A percentile compares a stretch with the other conserved stretches of the same genome.
These are phyloP conservation scores for Rhamphomyia laevipes DNA, from an alignment of 2,888 invertebrate genomes.

Conservation along the genomic window DNA sequence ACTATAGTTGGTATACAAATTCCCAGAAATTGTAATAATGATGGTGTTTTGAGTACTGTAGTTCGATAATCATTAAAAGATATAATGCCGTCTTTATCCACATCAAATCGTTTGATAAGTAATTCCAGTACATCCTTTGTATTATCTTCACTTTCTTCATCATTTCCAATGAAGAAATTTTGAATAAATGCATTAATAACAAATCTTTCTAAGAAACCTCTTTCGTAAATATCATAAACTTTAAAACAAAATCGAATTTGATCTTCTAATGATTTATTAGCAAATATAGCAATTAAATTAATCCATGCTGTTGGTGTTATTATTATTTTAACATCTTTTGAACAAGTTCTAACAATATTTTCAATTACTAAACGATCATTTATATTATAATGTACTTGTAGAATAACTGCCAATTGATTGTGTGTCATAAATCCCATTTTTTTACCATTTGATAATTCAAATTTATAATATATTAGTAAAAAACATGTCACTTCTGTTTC, in stretches of 20 bases:
- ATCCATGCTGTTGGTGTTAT: slow-evolving; percentile 51
- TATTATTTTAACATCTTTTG: slow-evolving; percentile 36
- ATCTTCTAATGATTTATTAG: slow-evolving; percentile 54
- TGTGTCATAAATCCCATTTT: slow-evolving; percentile 35
- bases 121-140: slow-evolving; percentile 54
- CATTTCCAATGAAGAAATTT: slow-evolving; percentile 44
- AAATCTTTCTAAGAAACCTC: slow-evolving; percentile 54
- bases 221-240: slow-evolving; percentile 42
- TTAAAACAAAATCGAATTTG: slow-evolving; percentile 55
- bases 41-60: slow-evolving; percentile 50
- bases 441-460: slow-evolving; percentile 37
- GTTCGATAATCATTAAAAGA: slow-evolving; percentile 53
- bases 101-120: slow-evolving; percentile 60
- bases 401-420: slow-evolving; percentile 48
- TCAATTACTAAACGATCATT: slow-evolving; percentile 57
- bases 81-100: slow-evolving; percentile 61
- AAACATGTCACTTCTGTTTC: slow-evolving; percentile 48
- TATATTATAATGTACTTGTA: slow-evolving; percentile 55
- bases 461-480: slow-evolving; percentile 41
- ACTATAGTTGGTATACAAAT: slow-evolving; percentile 48
- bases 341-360: slow-evolving; percentile 46
- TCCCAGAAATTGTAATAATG: slow-evolving; percentile 60
- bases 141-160: slow-evolving; percentile 60
- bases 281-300: slow-evolving; percentile 52
- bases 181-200: slow-evolving; percentile 44